A percentile compares a stretch with the other conserved stretches of the same genome.
Evolutionary conservation across 2,113 vertebrate species (phyloP).

Genomic region (Nematolebias whitei): DNA sequence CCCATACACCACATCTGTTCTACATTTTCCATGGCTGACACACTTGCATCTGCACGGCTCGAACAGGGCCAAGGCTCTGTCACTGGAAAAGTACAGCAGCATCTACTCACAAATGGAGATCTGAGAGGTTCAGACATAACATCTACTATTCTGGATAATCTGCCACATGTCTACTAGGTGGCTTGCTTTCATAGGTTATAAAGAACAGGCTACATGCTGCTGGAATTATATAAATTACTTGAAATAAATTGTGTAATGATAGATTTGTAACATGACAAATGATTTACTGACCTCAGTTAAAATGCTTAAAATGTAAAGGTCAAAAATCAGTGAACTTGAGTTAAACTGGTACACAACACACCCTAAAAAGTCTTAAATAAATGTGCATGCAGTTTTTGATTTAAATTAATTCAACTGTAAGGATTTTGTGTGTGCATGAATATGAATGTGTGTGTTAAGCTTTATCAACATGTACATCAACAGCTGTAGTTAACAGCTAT

Average conservation of each 20-base stretch:
- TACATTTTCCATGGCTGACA: constrained; percentile 69
- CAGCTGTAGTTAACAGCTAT: no score
- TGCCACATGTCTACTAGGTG: constrained; percentile 21
- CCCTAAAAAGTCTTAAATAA: no score
- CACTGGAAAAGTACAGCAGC: constrained; percentile 46
- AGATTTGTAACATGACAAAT: no score
- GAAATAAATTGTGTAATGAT: neutral
- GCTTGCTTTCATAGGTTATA: neutral
- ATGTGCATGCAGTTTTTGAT: no score
- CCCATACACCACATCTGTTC: constrained; percentile 76
- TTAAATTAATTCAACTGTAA: no score
- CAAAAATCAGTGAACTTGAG: no score
- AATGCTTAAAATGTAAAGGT: no score
- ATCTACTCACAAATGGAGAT: constrained; percentile 41
- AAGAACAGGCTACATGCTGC: neutral
- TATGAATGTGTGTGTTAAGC: no score
- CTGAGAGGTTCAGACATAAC: constrained; percentile 45
- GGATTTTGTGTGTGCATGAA: no score
- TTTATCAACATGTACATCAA: no score
- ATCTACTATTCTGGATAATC: constrained; percentile 50
- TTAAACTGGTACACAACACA: no score
- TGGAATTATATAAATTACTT: neutral
- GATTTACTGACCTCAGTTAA: no score
- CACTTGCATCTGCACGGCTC: constrained; percentile 61
- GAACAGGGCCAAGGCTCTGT: constrained; percentile 54